These are phyloP conservation scores for Tethya wilhelma DNA, from an alignment of 37 sponge, comb jelly and placozoan genomes.

Conservation along the genomic window DNA sequence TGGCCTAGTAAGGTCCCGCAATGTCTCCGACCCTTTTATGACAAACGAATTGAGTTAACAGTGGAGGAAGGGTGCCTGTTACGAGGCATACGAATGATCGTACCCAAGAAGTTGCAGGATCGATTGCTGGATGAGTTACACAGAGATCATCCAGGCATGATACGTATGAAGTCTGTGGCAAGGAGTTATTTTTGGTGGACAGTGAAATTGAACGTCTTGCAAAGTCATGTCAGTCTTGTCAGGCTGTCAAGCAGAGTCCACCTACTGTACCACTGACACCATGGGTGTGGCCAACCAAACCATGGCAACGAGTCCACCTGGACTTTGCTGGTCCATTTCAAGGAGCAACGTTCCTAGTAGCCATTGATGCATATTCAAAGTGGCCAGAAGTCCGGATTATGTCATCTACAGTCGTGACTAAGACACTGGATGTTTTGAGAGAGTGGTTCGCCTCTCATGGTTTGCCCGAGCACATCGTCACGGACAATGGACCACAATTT, in stretches of 20 bases:
- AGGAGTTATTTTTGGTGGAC: conserved; percentile 48
- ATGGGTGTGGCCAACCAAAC: conserved; percentile 22
- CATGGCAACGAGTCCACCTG: conserved; percentile 44
- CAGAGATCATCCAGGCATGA: conserved; percentile 3
- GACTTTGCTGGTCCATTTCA: conserved; percentile 19
- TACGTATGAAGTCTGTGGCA: conserved; percentile 14
- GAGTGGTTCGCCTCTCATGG: not conserved
- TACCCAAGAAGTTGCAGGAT: conserved; percentile 1
- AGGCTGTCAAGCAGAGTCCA: conserved; percentile 9
- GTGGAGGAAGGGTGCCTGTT: not conserved
- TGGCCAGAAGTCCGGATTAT: conserved; percentile 7
- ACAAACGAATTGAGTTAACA: not conserved
- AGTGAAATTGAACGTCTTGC: not conserved
- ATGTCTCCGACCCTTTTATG: not conserved
- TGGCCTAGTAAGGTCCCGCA: conserved; percentile 35
- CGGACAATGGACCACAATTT: conserved; percentile 8
- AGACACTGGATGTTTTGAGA: not conserved
- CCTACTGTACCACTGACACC: conserved; percentile 14
- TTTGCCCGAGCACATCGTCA: not conserved
- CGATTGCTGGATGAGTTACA: not conserved
- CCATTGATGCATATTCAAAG: conserved; percentile 16
- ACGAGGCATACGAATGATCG: not conserved
- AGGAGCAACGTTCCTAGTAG: not conserved
- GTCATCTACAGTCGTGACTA: not conserved
- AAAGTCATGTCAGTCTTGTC: conserved; percentile 4